These are phyloP conservation scores for Chymomyza fuscimana DNA, from an alignment of 2,888 invertebrate species.

Conservation along the genomic window DNA sequence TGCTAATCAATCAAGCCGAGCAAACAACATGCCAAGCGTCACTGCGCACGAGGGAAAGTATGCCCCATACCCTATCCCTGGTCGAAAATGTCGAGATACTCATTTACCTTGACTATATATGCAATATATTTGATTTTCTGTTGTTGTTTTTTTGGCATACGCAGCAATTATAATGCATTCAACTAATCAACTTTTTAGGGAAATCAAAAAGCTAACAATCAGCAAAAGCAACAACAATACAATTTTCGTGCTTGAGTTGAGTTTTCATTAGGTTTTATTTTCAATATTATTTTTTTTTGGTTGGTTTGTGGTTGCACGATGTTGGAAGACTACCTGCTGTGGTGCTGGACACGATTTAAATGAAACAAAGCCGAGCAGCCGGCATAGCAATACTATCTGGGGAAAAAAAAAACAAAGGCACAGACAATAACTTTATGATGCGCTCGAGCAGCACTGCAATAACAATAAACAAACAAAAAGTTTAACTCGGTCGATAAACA, in stretches of 20 bases:
- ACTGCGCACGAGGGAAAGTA: background rate
- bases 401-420: background rate
- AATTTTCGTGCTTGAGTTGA: conserved; percentile 71
- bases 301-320: conserved; percentile 63
- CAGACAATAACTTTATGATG: conserved; percentile 50
- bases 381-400: background rate
- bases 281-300: conserved; percentile 18
- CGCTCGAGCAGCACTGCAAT: conserved; percentile 39
- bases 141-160: conserved; percentile 57
- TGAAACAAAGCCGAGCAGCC: conserved; percentile 46
- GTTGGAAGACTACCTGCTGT: conserved; percentile 9
- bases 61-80: background rate
- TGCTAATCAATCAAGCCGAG: conserved; percentile 41
- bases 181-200: conserved; percentile 72
- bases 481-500: conserved; percentile 55
- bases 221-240: conserved; percentile 39
- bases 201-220: conserved; percentile 55
- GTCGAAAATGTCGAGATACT: background rate
- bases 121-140: conserved; percentile 20
- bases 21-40: conserved; percentile 6
- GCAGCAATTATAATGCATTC: conserved; percentile 70
- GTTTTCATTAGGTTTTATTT: conserved; percentile 60
- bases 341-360: conserved; percentile 45
- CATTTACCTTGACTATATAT: background rate
- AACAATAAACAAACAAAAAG: conserved; percentile 23